Conservation (phyloP, 2,797 vertebrate species). For the Protosalanx chinensis region DNA sequence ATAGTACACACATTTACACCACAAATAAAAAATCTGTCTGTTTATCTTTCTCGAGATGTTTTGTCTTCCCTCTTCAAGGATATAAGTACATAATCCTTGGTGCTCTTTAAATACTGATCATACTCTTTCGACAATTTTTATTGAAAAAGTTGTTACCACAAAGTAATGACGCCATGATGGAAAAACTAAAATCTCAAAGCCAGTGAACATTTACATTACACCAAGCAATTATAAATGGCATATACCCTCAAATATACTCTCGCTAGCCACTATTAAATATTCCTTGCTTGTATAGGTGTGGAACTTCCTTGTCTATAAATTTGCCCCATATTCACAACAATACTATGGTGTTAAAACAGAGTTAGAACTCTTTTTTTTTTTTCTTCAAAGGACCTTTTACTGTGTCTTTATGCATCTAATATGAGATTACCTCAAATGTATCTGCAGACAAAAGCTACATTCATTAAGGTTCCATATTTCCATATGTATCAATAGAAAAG, state of each 20-base stretch:
- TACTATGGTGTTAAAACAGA: neutral
- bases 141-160: slow-evolving; percentile 42
- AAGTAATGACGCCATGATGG: slow-evolving; percentile 47
- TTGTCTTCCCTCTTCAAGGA: neutral
- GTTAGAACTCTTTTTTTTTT: neutral
- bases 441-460: too few relatives aligned
- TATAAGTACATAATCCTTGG: neutral
- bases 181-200: slow-evolving; percentile 33
- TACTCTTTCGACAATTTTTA: slow-evolving; percentile 51
- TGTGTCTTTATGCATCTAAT: neutral
- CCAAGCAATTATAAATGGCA: slow-evolving; percentile 21
- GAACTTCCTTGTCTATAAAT: too few relatives aligned
- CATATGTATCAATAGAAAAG: neutral
- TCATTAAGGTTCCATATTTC: slow-evolving; percentile 2
- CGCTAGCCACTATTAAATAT: too few relatives aligned
- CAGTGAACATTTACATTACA: slow-evolving; percentile 21
- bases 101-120: slow-evolving; percentile 8
- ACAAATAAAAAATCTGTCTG: slow-evolving; percentile 46
- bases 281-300: too few relatives aligned
- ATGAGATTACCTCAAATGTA: neutral
- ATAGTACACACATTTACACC: slow-evolving; percentile 37
- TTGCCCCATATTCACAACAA: too few relatives aligned
- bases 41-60: neutral
- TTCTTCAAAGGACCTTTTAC: neutral
- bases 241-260: slow-evolving; percentile 47